These are phyloP conservation scores for Pempheris klunzingeri DNA, from an alignment of 2,797 vertebrate species.

Conservation along the genomic window DNA sequence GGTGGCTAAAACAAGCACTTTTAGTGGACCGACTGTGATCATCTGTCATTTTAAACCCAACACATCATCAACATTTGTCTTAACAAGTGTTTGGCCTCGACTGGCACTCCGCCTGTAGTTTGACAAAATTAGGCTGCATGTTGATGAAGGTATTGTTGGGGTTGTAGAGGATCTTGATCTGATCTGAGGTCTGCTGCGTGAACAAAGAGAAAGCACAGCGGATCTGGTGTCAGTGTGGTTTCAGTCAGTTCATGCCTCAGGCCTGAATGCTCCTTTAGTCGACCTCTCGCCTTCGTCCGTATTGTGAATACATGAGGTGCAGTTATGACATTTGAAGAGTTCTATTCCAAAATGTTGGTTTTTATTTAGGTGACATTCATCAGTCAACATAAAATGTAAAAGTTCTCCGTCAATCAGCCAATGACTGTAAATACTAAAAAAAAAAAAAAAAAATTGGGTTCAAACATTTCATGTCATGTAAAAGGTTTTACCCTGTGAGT, in stretches of 20 bases:
- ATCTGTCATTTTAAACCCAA: too few species aligned
- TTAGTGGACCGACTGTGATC: too few species aligned
- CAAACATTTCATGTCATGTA: slow-evolving; percentile 23
- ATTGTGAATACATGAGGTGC: slow-evolving; percentile 70
- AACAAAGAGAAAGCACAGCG: not conserved
- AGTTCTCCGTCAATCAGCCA: slow-evolving; percentile 40
- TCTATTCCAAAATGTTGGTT: slow-evolving; percentile 35
- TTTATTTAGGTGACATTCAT: slow-evolving; percentile 5
- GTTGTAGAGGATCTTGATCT: slow-evolving; percentile 7
- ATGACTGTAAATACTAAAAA: slow-evolving; percentile 41
- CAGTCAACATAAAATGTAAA: slow-evolving; percentile 23
- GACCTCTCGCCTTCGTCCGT: slow-evolving; percentile 60
- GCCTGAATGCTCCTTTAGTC: slow-evolving; percentile 2
- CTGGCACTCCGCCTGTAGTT: not conserved
- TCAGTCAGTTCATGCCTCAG: slow-evolving; percentile 33
- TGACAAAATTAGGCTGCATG: not conserved
- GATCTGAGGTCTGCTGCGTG: slow-evolving; percentile 40
- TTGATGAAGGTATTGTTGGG: not conserved
- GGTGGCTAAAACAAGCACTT: too few species aligned
- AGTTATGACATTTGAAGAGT: slow-evolving; percentile 30
- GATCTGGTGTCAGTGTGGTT: not conserved
- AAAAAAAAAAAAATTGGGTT: slow-evolving; percentile 11
- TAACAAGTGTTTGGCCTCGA: not conserved
- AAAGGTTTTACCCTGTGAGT: slow-evolving; percentile 11
- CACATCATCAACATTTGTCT: not conserved